phyloP scores from a whole-genome alignment of 2,113 vertebrate genomes.

The Fregata magnificens region DNA sequence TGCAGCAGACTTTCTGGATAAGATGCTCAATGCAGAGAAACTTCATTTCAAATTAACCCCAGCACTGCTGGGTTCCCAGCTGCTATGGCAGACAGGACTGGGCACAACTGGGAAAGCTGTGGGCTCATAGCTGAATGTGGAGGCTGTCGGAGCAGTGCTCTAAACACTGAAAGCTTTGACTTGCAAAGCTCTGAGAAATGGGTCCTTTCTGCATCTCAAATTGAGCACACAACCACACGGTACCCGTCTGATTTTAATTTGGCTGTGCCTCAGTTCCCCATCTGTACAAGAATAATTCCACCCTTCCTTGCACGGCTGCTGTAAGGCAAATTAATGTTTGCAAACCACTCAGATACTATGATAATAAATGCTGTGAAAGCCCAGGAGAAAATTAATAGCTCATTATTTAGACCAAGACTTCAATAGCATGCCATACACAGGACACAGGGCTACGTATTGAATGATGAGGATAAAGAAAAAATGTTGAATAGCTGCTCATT shows the following conservation, averaged over 20 bases:
- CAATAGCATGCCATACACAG: slow-evolving; percentile 12
- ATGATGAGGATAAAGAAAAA: slow-evolving; percentile 62
- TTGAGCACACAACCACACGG: not conserved
- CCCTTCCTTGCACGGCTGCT: not conserved
- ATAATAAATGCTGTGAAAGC: slow-evolving; percentile 60
- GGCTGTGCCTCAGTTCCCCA: not conserved
- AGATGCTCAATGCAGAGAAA: not conserved
- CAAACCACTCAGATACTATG: not conserved
- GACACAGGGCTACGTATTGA: slow-evolving; percentile 42
- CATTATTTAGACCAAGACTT: slow-evolving; percentile 58
- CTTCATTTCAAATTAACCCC: not conserved
- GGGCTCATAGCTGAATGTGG: not conserved
- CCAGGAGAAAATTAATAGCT: slow-evolving; percentile 68
- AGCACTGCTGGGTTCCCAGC: not conserved
- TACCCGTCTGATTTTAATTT: not conserved
- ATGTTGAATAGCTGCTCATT: slow-evolving; percentile 60
- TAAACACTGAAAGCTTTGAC: not conserved
- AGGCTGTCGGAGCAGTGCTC: not conserved
- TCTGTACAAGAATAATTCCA: not conserved
- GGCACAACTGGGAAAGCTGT: not conserved
- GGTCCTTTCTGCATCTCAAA: not conserved
- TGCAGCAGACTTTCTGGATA: not conserved
- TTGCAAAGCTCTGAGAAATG: not conserved
- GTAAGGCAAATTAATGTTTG: slow-evolving; percentile 57
- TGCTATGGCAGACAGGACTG: not conserved